A percentile compares a stretch with the other conserved stretches of the same genome.
phyloP scores from a whole-genome alignment of 2,113 vertebrate genomes.

The Laticauda colubrina region DNA sequence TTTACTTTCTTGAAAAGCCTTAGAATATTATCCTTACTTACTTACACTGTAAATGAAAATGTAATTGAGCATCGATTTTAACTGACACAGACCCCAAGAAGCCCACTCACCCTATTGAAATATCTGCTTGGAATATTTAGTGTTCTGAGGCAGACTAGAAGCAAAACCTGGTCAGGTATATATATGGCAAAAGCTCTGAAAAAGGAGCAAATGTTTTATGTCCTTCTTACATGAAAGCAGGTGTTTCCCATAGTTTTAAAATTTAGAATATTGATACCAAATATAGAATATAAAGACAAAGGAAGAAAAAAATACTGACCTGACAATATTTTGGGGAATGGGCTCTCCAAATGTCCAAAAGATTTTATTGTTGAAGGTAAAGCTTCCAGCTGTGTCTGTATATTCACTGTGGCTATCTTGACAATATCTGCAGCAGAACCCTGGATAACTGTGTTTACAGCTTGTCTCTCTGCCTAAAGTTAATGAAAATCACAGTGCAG shows the following conservation, averaged over 20 bases:
- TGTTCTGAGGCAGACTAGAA: not conserved
- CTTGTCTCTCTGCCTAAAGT: conserved; percentile 90
- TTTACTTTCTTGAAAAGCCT: not conserved
- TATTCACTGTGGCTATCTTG: conserved; percentile 91
- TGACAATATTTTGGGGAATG: conserved; percentile 36
- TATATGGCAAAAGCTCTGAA: not conserved
- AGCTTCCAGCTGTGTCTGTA: conserved; percentile 80
- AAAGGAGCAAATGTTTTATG: not conserved
- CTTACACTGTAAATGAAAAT: not conserved
- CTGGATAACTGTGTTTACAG: conserved; percentile 94
- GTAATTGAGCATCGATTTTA: not conserved
- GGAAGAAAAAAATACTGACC: conserved; percentile 48
- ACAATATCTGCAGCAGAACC: conserved; percentile 96
- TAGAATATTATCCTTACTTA: not conserved
- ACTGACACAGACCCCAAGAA: not conserved
- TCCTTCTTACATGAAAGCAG: not conserved
- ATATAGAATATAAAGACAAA: not conserved
- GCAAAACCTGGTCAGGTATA: not conserved
- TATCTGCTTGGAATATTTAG: not conserved
- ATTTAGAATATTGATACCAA: not conserved
- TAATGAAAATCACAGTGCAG: conserved; percentile 26
- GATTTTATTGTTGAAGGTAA: conserved; percentile 74
- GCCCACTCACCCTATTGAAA: not conserved
- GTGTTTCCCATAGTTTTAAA: not conserved
- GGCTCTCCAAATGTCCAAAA: conserved; percentile 76